Base-by-base conservation (phyloP, 2,797 vertebrate species). In the Muscicapa comitata region DNA sequence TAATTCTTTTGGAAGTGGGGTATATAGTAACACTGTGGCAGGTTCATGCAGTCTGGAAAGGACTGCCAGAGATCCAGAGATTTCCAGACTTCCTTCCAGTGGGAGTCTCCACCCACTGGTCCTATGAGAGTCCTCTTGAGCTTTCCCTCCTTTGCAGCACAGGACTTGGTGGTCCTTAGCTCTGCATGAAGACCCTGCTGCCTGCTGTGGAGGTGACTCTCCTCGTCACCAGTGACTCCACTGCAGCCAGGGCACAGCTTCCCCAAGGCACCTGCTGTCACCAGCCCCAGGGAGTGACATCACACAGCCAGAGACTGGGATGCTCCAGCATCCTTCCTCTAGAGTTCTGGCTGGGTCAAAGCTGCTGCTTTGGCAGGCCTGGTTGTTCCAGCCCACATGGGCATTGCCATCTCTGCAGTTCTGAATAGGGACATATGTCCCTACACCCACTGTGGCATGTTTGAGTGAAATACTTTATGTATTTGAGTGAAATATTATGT, bases 351-450 rank as follows among this genome's bases (percentile, higher is more conserved):
- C 43, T 7, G 38, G 40, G 14, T 35, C 25, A 71, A 2, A 57
- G 57, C 58, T 68, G 72, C 47, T 66, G 58, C 67, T 33, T 37
- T 12, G 51, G 40, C 50, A 55, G 76, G 42, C 59, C 37, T 57
- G 20, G 7, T 11, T 57, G 11, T 25, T 31, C 37, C 51, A 67
- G 90, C 35, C 38, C 53, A 7, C 0, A 0, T 5, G 16, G 28
- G 21, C 42, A 25, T 14, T 25, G 6, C 38, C 10, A 6, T 10
- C 19, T 1, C n/a, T 40, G 38, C 43, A 53, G 28, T 53, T 53
- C 50, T 31, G 50, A 53, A 53, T 19, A 53, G 67, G 40, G 48
- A 63, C 47, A 12, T 13, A 23, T 21, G 51, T 35, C 51, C 55
- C 6, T 33, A 12, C 2, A n/a, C 8, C 43, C 25, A 33, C 29